Conservation (phyloP, 2,797 vertebrate genomes). For the Sebastiscus tertius region DNA sequence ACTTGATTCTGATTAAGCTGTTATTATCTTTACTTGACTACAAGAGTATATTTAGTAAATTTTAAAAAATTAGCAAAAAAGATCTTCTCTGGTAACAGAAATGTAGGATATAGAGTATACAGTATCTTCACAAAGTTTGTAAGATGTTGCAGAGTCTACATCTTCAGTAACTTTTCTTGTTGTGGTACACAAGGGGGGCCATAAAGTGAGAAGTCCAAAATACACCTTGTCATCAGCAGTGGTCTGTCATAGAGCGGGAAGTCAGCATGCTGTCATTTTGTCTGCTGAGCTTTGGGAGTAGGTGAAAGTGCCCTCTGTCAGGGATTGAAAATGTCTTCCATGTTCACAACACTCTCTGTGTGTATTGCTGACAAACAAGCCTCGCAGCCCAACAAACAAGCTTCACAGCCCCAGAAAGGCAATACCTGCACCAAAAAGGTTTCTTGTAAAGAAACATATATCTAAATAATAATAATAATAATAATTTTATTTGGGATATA, state of each 20-base stretch:
- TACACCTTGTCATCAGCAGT: constrained; percentile 69
- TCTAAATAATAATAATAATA: not conserved
- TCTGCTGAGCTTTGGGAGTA: constrained; percentile 52
- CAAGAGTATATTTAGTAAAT: not conserved
- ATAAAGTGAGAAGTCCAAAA: constrained; percentile 58
- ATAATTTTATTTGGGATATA: not conserved
- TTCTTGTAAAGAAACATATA: not conserved
- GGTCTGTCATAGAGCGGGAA: constrained; percentile 60
- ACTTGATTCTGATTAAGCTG: not conserved
- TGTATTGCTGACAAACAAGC: constrained; percentile 44
- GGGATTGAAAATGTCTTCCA: constrained; percentile 61
- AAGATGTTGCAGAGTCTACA: not conserved
- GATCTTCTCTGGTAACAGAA: not conserved
- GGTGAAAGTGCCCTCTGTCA: constrained; percentile 63
- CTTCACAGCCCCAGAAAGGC: not conserved
- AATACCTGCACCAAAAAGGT: not conserved
- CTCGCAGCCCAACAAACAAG: constrained; percentile 37
- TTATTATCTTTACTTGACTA: not conserved
- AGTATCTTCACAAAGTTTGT: constrained; percentile 1
- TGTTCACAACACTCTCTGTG: constrained; percentile 32
- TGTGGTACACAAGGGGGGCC: constrained; percentile 33
- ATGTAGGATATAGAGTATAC: not conserved
- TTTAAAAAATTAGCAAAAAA: not conserved
- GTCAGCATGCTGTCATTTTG: constrained; percentile 70
- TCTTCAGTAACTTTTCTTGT: constrained; percentile 32